Conservation (phyloP, 2,888 invertebrate species). For the Troides oblongomaculatus region DNA sequence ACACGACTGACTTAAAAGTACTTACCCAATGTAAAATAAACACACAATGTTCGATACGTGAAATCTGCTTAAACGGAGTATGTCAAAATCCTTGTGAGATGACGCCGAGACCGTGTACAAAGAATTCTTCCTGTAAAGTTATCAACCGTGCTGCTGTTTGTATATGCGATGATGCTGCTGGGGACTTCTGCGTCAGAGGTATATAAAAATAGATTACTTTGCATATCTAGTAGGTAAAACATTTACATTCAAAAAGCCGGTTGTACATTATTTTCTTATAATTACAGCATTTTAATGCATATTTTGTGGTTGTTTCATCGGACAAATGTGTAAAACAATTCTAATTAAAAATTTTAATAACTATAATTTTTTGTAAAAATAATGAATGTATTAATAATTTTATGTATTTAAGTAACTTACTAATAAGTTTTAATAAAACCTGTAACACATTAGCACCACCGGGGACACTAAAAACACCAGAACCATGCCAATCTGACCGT, state of each 20-base stretch:
- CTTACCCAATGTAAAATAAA: constrained; percentile 80
- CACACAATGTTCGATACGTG: constrained; percentile 81
- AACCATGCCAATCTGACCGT: constrained; percentile 90
- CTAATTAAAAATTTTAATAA: constrained; percentile 30
- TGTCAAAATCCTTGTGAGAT: constrained; percentile 83
- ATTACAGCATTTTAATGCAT: constrained; percentile 14
- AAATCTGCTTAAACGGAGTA: constrained; percentile 82
- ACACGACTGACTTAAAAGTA: constrained; percentile 47
- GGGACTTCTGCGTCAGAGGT: constrained; percentile 83
- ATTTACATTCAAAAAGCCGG: constrained; percentile 34
- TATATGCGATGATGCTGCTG: constrained; percentile 81
- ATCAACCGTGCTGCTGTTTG: constrained; percentile 82
- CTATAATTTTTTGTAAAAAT: constrained; percentile 33
- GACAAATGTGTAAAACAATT: constrained; percentile 60
- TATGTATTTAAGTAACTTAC: constrained; percentile 50
- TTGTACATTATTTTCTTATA: constrained; percentile 16
- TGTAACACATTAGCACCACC: constrained; percentile 83
- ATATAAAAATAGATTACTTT: constrained; percentile 60
- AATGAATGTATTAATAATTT: constrained; percentile 3
- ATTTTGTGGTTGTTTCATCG: constrained; percentile 61
- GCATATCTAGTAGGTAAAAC: constrained; percentile 22
- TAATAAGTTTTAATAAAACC: constrained; percentile 58
- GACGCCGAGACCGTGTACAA: constrained; percentile 75
- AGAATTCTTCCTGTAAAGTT: constrained; percentile 82
- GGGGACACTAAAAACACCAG: constrained; percentile 85